Percentiles rank a stretch among this genome's conserved stretches.
These are phyloP conservation scores for Psococerastis gibbosa DNA, from an alignment of 2,888 invertebrate species.

Conservation along the genomic window DNA sequence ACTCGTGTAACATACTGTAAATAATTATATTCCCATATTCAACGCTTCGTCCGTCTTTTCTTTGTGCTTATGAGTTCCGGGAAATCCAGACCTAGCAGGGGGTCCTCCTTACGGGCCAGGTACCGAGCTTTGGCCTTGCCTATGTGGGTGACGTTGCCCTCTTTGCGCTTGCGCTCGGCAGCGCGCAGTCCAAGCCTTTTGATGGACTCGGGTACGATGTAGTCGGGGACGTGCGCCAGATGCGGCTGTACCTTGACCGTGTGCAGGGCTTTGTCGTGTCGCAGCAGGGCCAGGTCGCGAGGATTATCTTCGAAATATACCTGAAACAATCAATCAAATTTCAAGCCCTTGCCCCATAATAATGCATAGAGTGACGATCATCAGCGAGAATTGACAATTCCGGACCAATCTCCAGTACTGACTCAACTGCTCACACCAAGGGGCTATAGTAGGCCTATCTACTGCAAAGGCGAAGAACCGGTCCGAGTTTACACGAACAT, in stretches of 20 bases:
- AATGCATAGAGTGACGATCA: no score
- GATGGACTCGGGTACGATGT: conserved; percentile 63
- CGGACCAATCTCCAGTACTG: no score
- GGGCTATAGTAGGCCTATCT: no score
- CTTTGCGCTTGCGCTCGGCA: conserved; percentile 21
- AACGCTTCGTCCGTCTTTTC: no score
- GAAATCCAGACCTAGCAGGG: conserved; percentile 44
- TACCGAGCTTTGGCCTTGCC: conserved; percentile 27
- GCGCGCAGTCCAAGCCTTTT: conserved; percentile 36
- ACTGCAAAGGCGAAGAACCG: no score
- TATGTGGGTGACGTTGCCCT: conserved; percentile 18
- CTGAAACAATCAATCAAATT: no score
- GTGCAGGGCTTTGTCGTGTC: conserved; percentile 71
- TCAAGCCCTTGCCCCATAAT: no score
- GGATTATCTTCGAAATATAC: conserved; percentile 88
- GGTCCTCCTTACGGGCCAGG: conserved; percentile 46
- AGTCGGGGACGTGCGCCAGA: conserved; percentile 81
- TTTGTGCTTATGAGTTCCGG: conserved; percentile 33
- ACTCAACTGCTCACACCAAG: no score
- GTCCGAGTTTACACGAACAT: no score
- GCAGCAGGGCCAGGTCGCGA: conserved; percentile 60
- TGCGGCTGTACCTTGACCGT: conserved; percentile 69
- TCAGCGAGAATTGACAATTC: no score
- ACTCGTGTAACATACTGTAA: no score
- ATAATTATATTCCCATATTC: no score